Base-by-base conservation (phyloP, 2,797 vertebrate species). In the Mormyrus proboscirostris region DNA sequence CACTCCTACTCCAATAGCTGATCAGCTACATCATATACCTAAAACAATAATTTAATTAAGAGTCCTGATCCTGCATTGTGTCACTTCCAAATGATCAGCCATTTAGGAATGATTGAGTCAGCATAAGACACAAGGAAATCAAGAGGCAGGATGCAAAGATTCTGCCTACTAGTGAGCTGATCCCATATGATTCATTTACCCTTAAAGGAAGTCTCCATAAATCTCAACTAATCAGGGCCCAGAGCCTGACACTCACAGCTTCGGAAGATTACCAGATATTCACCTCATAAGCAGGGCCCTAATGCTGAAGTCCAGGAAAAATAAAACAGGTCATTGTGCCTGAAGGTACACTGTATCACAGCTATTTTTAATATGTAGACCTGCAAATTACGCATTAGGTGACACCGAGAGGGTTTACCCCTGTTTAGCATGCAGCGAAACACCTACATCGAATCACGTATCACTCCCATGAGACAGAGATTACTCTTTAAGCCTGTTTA, bases 271-370 rank as follows among this genome's bases (percentile, higher is more conserved):
- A 73, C 4, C 69, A 41, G 69, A 76, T 19, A 76, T 41, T 19
- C 38, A 41, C 5, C 16, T 79, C 16, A 79, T 79, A 44, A 44
- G 16, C 14, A 10, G 65, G 65, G 65, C 65, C 65, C 33, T 10
- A 73, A 73, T 73, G 3, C 33, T 10, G 25, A 79, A 19, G 12
- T 79, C 33, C 16, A 38, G 16, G 25, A 33, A 33, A 69, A 69
- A 69, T 69, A 79, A 79, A 79, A 44, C 38, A 79, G 73, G 73
- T 79, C 73, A 79, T 19, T 89, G 91, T 92, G 53, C 19, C 49
- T 47, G 93, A 53, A 4, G 88, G 82, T 6, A 87, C 6, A n/a
- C 4, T 16, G 69, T 76, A 41, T 41, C 33, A 16, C 29, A 22
- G 4, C 33, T 76, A 76, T 41, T 76, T 38, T 41, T 14, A 76